Conservation (phyloP, 2,797 vertebrate species). For the Anguilla pacifica region DNA sequence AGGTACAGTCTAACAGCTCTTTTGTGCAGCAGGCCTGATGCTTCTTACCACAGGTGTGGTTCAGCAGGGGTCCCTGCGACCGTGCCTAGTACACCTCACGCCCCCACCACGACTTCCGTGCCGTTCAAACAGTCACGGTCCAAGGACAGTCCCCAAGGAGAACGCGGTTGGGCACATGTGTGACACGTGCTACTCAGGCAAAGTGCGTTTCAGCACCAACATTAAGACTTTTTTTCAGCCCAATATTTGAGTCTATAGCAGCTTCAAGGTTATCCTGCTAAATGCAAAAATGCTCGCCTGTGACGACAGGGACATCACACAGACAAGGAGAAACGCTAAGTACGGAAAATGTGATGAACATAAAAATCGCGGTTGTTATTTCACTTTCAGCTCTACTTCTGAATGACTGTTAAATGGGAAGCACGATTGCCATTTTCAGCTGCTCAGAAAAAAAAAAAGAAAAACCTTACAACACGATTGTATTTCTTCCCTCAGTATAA, state of each 20-base stretch:
- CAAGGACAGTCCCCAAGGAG: too few relatives aligned
- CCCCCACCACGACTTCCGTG: neutral
- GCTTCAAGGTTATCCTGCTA: neutral
- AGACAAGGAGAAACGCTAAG: neutral
- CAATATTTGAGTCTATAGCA: too few relatives aligned
- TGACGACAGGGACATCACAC: neutral
- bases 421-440: neutral
- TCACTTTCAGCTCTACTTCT: neutral
- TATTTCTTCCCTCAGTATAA: neutral
- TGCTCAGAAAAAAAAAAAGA: neutral
- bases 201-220: too few relatives aligned
- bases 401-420: conserved; percentile 2
- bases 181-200: too few relatives aligned
- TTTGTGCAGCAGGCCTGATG: neutral
- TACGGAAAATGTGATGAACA: neutral
- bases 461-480: neutral
- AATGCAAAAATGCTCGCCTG: neutral
- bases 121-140: too few relatives aligned
- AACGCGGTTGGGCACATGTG: too few relatives aligned
- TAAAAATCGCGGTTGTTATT: neutral
- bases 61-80: neutral
- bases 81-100: neutral
- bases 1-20: neutral
- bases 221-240: too few relatives aligned
- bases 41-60: neutral